Conservation (phyloP, 2,113 vertebrate species). For the Cromileptes altivelis region DNA sequence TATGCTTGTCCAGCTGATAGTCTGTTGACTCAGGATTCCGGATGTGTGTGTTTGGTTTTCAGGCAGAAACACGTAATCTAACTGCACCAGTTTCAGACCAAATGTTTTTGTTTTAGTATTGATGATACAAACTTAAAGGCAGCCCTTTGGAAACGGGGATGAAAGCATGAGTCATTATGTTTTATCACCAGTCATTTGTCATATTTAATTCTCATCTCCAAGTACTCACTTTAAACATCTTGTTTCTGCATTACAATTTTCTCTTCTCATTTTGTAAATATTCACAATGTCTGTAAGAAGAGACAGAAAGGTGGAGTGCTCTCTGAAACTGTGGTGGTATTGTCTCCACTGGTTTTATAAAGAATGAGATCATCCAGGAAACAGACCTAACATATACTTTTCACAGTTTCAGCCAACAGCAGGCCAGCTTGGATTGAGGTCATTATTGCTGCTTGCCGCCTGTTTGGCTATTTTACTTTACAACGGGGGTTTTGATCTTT, state of each 20-base stretch:
- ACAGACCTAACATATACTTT: slow-evolving; percentile 47
- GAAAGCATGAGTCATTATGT: not conserved
- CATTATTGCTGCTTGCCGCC: slow-evolving; percentile 36
- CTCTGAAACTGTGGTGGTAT: slow-evolving; percentile 18
- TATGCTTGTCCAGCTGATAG: not conserved
- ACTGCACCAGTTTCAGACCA: slow-evolving; percentile 5
- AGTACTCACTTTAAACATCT: not conserved
- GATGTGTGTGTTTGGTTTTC: slow-evolving; percentile 23
- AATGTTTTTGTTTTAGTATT: slow-evolving; percentile 9
- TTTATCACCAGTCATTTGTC: not conserved
- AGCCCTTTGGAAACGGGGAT: not conserved
- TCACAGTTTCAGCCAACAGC: slow-evolving; percentile 11
- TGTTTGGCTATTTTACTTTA: slow-evolving; percentile 48
- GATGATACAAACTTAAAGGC: not conserved
- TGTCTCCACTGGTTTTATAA: slow-evolving; percentile 25
- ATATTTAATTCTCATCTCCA: too few species aligned
- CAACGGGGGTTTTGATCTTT: slow-evolving; percentile 48
- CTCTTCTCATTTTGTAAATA: not conserved
- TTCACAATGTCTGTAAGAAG: not conserved
- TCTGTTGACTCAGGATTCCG: not conserved
- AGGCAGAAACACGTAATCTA: slow-evolving; percentile 9
- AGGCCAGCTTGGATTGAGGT: slow-evolving; percentile 35
- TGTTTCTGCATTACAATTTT: not conserved
- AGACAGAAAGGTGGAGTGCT: not conserved
- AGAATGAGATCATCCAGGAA: slow-evolving; percentile 57